Evolutionary conservation across 2,888 invertebrate species (phyloP), one percentile per base, ranked within the genome.

Genomic region (Peribatodes rhomboidaria): DNA sequence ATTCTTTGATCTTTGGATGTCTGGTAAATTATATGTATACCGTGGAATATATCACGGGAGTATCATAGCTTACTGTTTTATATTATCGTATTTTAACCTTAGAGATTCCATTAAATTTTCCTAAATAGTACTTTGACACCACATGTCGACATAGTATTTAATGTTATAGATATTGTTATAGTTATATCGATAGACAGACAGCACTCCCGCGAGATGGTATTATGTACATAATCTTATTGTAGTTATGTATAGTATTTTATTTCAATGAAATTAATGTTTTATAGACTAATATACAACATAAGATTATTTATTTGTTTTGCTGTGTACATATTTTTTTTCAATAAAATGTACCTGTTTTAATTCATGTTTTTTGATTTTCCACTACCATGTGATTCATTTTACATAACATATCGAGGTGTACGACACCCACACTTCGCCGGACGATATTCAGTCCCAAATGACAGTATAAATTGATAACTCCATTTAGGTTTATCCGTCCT

Each of bases 291-390:
- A 92, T 92, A 93, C 92, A 90, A 91, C 73, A 89, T 93, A 93
- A 93, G 92, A 92, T 92, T 93, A 93, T 93, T 93, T 92, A 93
- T 93, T 93, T 92, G 92, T 93, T 93, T 92, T 93, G 92, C 92
- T 92, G 92, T 92, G 93, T 93, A 93, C 92, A 93, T 93, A 92
- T 91, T 92, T 92, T 92, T 70, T 92, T 92, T 92, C 92, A 92
- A 92, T 92, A 92, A 92, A 92, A 89, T 92, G 93, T 93, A 93
- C 93, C 93, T 93, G 93, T 92, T 93, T 93, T 92, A 92, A 86
- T 87, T 89, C 81, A 75, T 73, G 68, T 35, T 58, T 69, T 71
- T 73, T 72, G 74, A 73, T 64, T 63, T 65, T 54, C 18, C 31
- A 22, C n/a, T 8, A 0, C 42, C 18, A 18, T 42, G 10, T 35